Base-by-base conservation (phyloP, 2,113 vertebrate species). In the Vidua chalybeata region DNA sequence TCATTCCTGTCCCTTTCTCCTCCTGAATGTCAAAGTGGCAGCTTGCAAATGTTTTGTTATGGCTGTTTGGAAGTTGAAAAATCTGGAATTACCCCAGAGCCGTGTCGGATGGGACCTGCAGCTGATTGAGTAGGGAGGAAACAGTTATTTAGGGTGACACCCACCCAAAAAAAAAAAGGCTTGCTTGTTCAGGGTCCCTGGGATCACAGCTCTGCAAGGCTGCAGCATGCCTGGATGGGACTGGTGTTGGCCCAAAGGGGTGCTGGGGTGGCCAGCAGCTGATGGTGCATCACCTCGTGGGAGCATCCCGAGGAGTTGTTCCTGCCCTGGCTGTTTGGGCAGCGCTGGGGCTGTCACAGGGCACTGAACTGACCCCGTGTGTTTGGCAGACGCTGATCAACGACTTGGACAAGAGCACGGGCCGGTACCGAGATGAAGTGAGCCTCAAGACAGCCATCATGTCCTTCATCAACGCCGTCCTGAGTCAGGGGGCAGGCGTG, bases 381-480 rank as follows among this genome's bases (percentile, higher is more conserved):
- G 31, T 91, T 95, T 93, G 82, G 46, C 97, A 99, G 99, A 99
- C 98, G 0, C 98, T 99, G 89, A 98, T 99, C 94, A 99, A 99
- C 41, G 99, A 99, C 91, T 96, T 99, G 98, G 99, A 99, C 96
- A 98, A 99, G 96, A 99, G 98, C 95, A 99, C 99, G 0, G 99
- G 99, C 22, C 97, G 99, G 63, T 99, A 99, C 97, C 98, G 99
- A 41, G 99, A 99, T 48, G 99, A 99, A 98, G 99, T 99, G 97
- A 99, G 97, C 97, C 98, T 99, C 91, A 99, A 99, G 98, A 99
- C 99, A 7, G 99, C 99, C 90, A 99, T 99, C 97, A 99, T 99
- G 99, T 99, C 99, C 92, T 99, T 99, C 97, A 99, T 99, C 94
- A 99, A 99, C 2, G 99, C 99, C 14, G 99, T 99, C 84, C 98